phyloP scores from a whole-genome alignment of 2,797 vertebrate species.

The Danio choprae region DNA sequence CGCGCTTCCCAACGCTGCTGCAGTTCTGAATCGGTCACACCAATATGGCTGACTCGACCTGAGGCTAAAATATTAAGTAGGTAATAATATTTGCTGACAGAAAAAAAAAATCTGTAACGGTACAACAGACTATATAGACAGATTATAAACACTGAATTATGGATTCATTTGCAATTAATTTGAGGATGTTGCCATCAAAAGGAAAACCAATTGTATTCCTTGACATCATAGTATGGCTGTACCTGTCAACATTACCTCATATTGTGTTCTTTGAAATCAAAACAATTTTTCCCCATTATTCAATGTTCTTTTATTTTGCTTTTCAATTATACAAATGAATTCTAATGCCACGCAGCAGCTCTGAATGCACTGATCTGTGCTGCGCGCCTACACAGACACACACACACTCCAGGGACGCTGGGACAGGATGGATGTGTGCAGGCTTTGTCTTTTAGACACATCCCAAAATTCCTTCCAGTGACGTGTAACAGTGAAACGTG shows the following conservation, averaged over 20 bases:
- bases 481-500: conserved; percentile 44
- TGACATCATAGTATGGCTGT: not conserved
- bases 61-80: not conserved
- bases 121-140: not conserved
- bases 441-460: conserved; percentile 63
- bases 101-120: not conserved
- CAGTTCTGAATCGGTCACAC: conserved; percentile 22
- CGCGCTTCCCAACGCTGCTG: not conserved
- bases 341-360: not conserved
- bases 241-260: not conserved
- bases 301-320: not conserved
- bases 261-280: not conserved
- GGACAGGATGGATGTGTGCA: conserved; percentile 58
- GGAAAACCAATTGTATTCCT: not conserved
- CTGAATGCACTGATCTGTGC: conserved; percentile 35
- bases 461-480: conserved; percentile 64
- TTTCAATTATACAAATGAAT: conserved; percentile 26
- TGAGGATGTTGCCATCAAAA: conserved; percentile 19
- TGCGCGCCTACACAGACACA: conserved; percentile 56
- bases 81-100: not conserved
- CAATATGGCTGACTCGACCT: conserved; percentile 65
- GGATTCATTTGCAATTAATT: not conserved
- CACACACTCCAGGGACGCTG: conserved; percentile 25
- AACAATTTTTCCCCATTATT: not conserved
- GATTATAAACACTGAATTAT: not conserved